Percentiles rank a stretch among this genome's conserved stretches.
Evolutionary conservation across 2,888 invertebrate genomes (phyloP).

Genomic region (Acanthosepion lycidas): DNA sequence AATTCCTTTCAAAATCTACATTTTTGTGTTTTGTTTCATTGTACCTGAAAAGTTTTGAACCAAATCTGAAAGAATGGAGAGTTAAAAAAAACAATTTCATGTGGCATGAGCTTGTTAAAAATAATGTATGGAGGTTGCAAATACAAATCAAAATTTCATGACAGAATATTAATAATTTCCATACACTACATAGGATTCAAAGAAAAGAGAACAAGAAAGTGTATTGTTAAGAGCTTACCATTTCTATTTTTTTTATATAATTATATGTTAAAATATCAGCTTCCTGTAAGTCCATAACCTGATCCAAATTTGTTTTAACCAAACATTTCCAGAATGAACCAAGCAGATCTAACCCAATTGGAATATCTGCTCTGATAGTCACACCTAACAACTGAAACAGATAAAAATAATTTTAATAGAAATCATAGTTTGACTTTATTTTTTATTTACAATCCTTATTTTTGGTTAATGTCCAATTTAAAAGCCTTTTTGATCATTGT

Average conservation of each 20-base stretch:
- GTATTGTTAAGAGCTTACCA: constrained; percentile 60
- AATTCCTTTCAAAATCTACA: too few species aligned
- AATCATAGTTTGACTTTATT: too few species aligned
- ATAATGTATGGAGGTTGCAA: neutral
- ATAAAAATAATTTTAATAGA: neutral
- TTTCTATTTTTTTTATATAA: constrained; percentile 73
- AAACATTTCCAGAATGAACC: constrained; percentile 72
- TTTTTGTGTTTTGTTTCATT: too few species aligned
- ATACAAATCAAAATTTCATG: neutral
- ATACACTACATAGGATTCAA: neutral
- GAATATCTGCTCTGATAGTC: constrained; percentile 74
- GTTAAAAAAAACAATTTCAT: too few species aligned
- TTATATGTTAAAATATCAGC: constrained; percentile 73
- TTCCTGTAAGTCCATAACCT: constrained; percentile 70
- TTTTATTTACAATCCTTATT: too few species aligned
- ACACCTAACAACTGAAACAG: constrained; percentile 72
- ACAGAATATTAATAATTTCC: neutral
- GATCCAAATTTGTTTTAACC: constrained; percentile 68
- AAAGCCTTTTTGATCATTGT: too few species aligned
- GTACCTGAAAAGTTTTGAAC: too few species aligned
- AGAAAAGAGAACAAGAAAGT: neutral
- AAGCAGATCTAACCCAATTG: constrained; percentile 71
- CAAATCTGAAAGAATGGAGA: too few species aligned
- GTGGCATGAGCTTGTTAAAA: too few species aligned
- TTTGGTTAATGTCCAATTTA: too few species aligned